phyloP scores from a whole-genome alignment of 2,888 invertebrate species.

The Nudaria mundana region DNA sequence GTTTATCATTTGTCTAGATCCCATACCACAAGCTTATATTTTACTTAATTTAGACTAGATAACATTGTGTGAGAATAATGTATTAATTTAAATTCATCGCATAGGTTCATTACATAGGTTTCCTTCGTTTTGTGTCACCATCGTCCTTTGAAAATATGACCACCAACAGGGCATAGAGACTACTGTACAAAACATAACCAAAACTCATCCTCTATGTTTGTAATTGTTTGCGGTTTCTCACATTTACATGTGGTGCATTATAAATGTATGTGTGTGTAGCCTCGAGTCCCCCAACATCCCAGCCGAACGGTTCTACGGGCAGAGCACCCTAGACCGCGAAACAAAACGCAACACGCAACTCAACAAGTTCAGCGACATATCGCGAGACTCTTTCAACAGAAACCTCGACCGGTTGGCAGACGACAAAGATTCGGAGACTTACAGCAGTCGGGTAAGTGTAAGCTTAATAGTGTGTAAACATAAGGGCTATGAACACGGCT shows the following conservation, averaged over 20 bases:
- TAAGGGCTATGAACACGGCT: too few species aligned
- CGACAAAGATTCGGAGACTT: conserved; percentile 66
- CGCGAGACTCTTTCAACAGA: conserved; percentile 67
- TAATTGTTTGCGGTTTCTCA: conserved; percentile 2
- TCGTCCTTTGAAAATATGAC: too few species aligned
- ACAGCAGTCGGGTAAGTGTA: conserved; percentile 61
- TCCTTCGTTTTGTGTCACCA: too few species aligned
- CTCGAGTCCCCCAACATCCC: conserved; percentile 86
- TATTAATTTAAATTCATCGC: too few species aligned
- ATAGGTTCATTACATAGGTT: too few species aligned
- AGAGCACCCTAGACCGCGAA: conserved; percentile 80
- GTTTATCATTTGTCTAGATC: too few species aligned
- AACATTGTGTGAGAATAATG: too few species aligned
- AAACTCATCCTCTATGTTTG: not conserved
- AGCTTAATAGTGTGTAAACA: not conserved
- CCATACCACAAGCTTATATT: too few species aligned
- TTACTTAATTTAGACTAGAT: too few species aligned
- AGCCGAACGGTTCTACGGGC: conserved; percentile 80
- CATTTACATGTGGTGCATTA: conserved; percentile 23
- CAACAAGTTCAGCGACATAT: conserved; percentile 77
- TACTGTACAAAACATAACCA: too few species aligned
- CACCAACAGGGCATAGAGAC: too few species aligned
- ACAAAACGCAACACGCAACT: conserved; percentile 83
- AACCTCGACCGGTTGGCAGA: conserved; percentile 72
- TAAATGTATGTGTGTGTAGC: conserved; percentile 60